Conservation (phyloP, 1,140 invertebrate genomes). For the Adoxophyes honmai region DNA sequence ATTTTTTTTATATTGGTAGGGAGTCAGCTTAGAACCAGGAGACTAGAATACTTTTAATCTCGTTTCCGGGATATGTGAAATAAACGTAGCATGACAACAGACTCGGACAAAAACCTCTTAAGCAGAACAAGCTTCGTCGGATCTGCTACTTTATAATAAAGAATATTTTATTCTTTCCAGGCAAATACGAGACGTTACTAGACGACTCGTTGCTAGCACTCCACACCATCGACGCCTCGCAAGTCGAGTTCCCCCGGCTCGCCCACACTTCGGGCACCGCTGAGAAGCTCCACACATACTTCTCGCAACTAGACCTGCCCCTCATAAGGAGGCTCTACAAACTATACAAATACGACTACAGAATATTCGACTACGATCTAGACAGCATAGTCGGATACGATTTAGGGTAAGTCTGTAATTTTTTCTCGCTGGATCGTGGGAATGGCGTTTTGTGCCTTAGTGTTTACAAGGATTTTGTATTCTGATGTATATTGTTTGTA, state of each 20-base stretch:
- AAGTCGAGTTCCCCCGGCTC: conserved; percentile 81
- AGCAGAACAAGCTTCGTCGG: no score
- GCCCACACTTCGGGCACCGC: conserved; percentile 81
- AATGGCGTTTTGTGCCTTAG: not conserved
- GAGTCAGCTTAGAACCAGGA: no score
- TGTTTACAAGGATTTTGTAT: no score
- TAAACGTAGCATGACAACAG: no score
- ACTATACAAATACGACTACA: conserved; percentile 88
- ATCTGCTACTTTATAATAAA: no score
- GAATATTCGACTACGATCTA: conserved; percentile 87
- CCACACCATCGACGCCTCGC: conserved; percentile 80
- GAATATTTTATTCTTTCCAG: conserved; percentile 41
- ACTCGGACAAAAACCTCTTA: no score
- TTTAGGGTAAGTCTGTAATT: conserved; percentile 69
- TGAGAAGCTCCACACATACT: conserved; percentile 84
- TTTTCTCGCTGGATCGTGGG: no score
- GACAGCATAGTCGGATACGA: conserved; percentile 85
- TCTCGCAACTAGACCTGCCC: conserved; percentile 83
- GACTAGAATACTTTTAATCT: no score
- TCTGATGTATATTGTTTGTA: no score
- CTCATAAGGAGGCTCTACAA: conserved; percentile 84
- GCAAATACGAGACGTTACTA: conserved; percentile 84
- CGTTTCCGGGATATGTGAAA: no score
- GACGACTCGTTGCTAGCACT: conserved; percentile 84
- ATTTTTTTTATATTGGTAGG: no score